A percentile compares a stretch with the other conserved stretches of the same genome.
phyloP scores from a whole-genome alignment of 2,113 vertebrate species.

The Lepus americanus region DNA sequence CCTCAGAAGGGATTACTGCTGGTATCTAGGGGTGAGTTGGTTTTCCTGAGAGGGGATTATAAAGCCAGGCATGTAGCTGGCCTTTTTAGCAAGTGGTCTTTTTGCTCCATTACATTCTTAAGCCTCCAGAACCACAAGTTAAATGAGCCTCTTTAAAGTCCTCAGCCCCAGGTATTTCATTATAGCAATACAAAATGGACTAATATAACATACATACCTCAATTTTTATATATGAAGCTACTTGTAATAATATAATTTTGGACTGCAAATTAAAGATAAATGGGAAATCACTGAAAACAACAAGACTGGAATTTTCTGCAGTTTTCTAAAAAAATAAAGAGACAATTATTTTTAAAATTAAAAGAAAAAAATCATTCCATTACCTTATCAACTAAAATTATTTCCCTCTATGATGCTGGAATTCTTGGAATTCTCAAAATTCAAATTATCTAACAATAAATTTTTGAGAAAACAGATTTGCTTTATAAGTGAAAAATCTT shows the following conservation, averaged over 20 bases:
- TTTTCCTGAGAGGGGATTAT: background rate
- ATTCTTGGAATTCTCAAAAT: constrained; percentile 37
- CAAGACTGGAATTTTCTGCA: rapidly evolving
- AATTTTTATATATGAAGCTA: rapidly evolving
- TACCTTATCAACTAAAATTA: constrained; percentile 3
- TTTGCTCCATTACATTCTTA: background rate
- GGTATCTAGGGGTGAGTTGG: background rate
- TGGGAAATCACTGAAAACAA: constrained; percentile 78
- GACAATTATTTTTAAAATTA: constrained; percentile 41
- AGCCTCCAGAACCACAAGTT: background rate
- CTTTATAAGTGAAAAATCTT: background rate
- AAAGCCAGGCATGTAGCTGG: background rate
- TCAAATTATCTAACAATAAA: constrained; percentile 29
- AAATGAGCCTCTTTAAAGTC: background rate
- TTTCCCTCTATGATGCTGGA: background rate
- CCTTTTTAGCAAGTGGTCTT: background rate
- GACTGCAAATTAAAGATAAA: constrained; percentile 77
- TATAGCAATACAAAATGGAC: background rate
- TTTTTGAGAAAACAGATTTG: constrained; percentile 44
- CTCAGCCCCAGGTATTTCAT: background rate
- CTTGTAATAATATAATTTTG: constrained; percentile 75
- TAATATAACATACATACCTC: constrained; percentile 68
- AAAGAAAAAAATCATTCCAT: constrained; percentile 36
- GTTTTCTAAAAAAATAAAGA: constrained; percentile 45
- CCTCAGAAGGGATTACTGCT: background rate